phyloP scores from a whole-genome alignment of 2,797 vertebrate genomes.

The Prionace glauca region DNA sequence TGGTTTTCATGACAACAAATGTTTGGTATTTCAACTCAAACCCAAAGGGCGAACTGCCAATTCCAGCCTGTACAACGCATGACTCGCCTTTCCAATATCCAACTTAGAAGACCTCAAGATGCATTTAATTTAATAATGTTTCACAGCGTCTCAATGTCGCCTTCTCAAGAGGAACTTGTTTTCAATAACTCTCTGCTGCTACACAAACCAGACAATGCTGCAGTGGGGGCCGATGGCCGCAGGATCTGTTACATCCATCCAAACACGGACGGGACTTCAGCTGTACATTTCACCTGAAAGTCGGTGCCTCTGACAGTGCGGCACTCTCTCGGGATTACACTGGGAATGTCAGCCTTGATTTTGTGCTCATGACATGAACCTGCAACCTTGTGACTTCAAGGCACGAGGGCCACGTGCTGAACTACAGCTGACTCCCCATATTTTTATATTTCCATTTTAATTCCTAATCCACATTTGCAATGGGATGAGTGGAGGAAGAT shows the following conservation, averaged over 20 bases:
- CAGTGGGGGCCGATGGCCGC: too few species aligned
- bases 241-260: too few species aligned
- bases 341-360: too few species aligned
- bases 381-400: too few species aligned
- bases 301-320: too few species aligned
- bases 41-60: not conserved
- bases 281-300: too few species aligned
- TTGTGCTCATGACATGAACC: too few species aligned
- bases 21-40: not conserved
- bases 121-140: not conserved
- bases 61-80: not conserved
- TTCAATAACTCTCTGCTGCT: not conserved
- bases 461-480: not conserved
- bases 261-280: too few species aligned
- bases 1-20: not conserved
- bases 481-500: not conserved
- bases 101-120: not conserved
- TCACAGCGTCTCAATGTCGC: not conserved
- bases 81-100: not conserved
- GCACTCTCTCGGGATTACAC: too few species aligned
- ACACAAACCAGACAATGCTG: not conserved
- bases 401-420: too few species aligned
- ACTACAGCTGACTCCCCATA: not conserved
- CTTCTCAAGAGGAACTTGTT: not conserved
- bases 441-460: not conserved